phyloP scores from a whole-genome alignment of 2,888 invertebrate genomes.

The Boloria selene region DNA sequence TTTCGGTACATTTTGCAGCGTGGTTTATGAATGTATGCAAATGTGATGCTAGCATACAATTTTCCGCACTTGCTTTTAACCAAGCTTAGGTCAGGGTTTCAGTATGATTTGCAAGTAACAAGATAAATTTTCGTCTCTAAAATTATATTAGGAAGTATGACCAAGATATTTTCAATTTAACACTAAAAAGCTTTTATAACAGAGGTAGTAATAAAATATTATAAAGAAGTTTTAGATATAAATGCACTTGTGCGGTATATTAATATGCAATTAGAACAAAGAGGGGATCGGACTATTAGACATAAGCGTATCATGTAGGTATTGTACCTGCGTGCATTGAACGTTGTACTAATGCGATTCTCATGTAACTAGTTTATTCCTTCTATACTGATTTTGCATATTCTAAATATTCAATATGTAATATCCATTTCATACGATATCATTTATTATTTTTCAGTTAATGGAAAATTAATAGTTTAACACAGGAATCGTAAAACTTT shows the following conservation, averaged over 20 bases:
- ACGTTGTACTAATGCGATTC: conserved; percentile 10
- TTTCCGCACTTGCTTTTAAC: conserved; percentile 32
- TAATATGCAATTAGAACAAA: conserved; percentile 9
- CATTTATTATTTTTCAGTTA: too few species aligned
- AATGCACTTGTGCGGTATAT: conserved; percentile 2
- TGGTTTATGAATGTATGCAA: conserved; percentile 49
- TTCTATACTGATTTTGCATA: too few species aligned
- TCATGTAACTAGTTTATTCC: conserved; percentile 5
- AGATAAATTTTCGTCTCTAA: not conserved
- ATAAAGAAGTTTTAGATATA: not conserved
- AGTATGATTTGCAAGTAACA: not conserved
- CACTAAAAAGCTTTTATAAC: too few species aligned
- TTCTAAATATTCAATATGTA: too few species aligned
- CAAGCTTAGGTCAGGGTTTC: conserved; percentile 1
- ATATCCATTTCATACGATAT: too few species aligned
- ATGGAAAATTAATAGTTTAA: too few species aligned
- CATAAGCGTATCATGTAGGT: conserved; percentile 4
- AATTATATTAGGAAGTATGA: not conserved
- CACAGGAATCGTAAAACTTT: too few species aligned
- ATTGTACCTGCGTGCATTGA: too few species aligned
- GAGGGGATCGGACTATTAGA: not conserved
- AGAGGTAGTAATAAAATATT: too few species aligned
- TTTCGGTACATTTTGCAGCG: conserved; percentile 44
- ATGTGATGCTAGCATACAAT: conserved; percentile 41
- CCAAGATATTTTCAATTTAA: too few species aligned